Evolutionary conservation across 2,888 invertebrate species (phyloP), one percentile per base, ranked within the genome.

Genomic region (Acronicta alni): DNA sequence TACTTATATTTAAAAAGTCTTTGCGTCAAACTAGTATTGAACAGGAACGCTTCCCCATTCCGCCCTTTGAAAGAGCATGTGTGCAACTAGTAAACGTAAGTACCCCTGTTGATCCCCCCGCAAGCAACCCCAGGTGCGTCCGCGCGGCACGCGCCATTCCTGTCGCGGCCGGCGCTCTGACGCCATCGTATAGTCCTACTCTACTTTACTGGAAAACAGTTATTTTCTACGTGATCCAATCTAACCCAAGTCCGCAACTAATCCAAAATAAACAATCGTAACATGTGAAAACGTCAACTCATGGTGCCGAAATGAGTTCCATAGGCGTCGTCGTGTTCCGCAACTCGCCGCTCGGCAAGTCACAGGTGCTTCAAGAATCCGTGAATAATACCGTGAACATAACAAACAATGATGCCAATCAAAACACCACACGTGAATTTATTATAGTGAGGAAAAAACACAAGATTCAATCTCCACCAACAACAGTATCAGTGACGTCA

Each of bases 311-410:
- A 89, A 95, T 95, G 95, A 95, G 94, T 83, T 94, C 95, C 69
- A 91, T 95, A 76, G 95, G 95, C 84, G 95, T 95, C 67, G 95
- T 95, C 67, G 94, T 95, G 81, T 95, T 94, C 90, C 95, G 95
- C 89, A 95, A 95, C 89, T 94, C 95, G 73, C 91, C 94, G 72
- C 90, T 95, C 78, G 90, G 90, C 83, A 95, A 95, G 83, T 86
- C 95, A 91, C 96, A 96, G 94, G 95, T 96, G 90, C 95, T 96
- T 74, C 96, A 96, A 82, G 95, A 95, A 86, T 90, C 95, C 86
- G 95, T 95, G 88, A 95, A 95, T 93, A 95, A 95, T 92, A 88
- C 93, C 82, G 86, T 93, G 83, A 95, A 94, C 83, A 95, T 95
- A 84, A 90, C 90, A 75, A 93, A 92, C 79, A 92, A 92, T 73